Evolutionary conservation across 2,888 invertebrate species (phyloP), one percentile per base, ranked within the genome.

Genomic region (Ischnura elegans): DNA sequence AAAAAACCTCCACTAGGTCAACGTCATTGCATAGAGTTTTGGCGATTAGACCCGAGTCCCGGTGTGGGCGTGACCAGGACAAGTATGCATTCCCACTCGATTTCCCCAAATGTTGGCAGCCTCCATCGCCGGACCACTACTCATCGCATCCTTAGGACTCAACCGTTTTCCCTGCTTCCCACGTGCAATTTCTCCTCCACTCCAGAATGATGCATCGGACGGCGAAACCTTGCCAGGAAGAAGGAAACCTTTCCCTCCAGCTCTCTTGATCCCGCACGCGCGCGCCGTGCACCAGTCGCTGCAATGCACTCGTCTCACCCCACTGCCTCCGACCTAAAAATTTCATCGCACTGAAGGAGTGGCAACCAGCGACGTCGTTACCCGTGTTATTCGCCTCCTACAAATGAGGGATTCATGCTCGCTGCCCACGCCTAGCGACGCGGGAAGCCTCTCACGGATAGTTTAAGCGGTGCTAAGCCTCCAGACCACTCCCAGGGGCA

Each of bases 361-460:
- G 29, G 87, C 55, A 86, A n/a, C 51, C 87, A 55, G 55, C 25
- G 90, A 90, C 90, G 45, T 90, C 55, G 90, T 90, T 61, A 90
- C 90, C 61, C 90, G 90, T 90, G 90, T 90, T 90, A n/a, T 43
- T 42, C 43, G 90, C 61, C 90, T 42, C 36, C 90, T 42, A 90
- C 90, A 90, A 90, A 90, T 90, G 90, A 90, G 90, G 25, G 16
- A 25, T n/a, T 43, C 61, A 25, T 5, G 1, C 61, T 0, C 5
- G 43, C 90, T 43, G 6, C 46, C 46, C 43, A 4, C 90, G 45
- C 51, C 16, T n/a, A 8, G 36, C 76, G 76, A 36, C 10, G 76
- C 36, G 10, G 76, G n/a, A 36, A 25, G 51, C 46, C 87, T 47
- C 87, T 47, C 87, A 2, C 0, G 19, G 51, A 36, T 16, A 21